Base-by-base conservation (phyloP, 2,113 vertebrate species). In the Hippocampus barbouri region DNA sequence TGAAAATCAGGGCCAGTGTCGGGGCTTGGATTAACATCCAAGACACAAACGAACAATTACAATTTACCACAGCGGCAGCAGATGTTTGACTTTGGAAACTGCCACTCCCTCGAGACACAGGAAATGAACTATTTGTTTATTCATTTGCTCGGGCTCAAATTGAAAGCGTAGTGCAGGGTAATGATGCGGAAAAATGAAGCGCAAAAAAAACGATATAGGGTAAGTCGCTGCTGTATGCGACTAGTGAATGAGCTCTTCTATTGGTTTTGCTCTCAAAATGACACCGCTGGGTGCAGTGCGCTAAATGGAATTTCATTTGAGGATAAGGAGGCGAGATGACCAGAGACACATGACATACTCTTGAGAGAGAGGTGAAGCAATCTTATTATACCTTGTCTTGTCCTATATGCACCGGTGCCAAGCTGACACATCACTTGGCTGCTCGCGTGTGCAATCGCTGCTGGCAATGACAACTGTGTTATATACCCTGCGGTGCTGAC, bases 401-500 rank as follows among this genome's bases (percentile, higher is more conserved):
- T 66, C 64, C 64, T 47, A 45, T 27, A 45, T 47, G 41, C 40
- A 45, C 81, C 73, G 74, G 77, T 83, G 85, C 74, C 77, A 66
- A 82, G 85, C 86, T 88, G 83, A 90, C 88, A 89, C 83, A 70
- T 79, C 85, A 81, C 74, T 85, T 82, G 82, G 81, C 79, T 86
- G 72, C 82, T 86, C 81, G 83, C 87, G 78, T 79, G 79, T 80
- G 61, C 69, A 27, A 74, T 15, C 34, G 81, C 83, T 68, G 45
- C 72, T 84, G 85, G 87, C 87, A 80, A 79, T 75, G 83, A 85
- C 79, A 85, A 77, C 75, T 74, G 77, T 91, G 84, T 90, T 91
- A 90, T 90, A 88, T 85, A 83, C 86, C 81, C 83, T 74, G 82
- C 80, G 89, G 82, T 90, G 90, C 90, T 93, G 91, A 93, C 91